phyloP scores from a whole-genome alignment of 2,113 vertebrate genomes.

The Albula glossodonta region DNA sequence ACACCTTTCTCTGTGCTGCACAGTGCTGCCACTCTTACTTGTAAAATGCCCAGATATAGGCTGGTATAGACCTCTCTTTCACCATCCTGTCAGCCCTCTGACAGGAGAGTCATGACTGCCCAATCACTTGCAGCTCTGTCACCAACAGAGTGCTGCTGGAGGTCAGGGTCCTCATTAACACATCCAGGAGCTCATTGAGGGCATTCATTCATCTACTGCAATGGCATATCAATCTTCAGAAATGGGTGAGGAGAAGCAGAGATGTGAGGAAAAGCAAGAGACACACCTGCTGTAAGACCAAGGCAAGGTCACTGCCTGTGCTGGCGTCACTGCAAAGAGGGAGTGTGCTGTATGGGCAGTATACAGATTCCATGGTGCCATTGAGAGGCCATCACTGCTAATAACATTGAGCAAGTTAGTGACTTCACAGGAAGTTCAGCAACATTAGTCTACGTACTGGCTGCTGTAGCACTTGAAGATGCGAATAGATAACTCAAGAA shows the following conservation, averaged over 20 bases:
- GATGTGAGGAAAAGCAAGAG: background rate
- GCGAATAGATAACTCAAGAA: background rate
- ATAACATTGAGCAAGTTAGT: background rate
- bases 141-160: background rate
- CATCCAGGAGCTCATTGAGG: background rate
- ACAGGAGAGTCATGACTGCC: background rate
- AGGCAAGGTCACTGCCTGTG: background rate
- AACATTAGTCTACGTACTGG: background rate
- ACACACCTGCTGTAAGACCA: background rate
- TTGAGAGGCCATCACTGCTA: background rate
- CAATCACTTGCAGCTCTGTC: background rate
- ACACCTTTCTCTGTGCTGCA: background rate
- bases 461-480: background rate
- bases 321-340: background rate
- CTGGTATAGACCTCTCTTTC: background rate
- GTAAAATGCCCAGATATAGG: background rate
- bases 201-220: background rate
- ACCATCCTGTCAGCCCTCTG: background rate
- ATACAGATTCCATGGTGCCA: background rate
- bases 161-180: background rate
- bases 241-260: background rate
- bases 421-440: background rate
- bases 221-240: background rate
- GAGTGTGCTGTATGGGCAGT: background rate
- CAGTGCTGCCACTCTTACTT: background rate